These are phyloP conservation scores for Drepanosiphum platanoidis DNA, from an alignment of 2,888 invertebrate species.

Conservation along the genomic window DNA sequence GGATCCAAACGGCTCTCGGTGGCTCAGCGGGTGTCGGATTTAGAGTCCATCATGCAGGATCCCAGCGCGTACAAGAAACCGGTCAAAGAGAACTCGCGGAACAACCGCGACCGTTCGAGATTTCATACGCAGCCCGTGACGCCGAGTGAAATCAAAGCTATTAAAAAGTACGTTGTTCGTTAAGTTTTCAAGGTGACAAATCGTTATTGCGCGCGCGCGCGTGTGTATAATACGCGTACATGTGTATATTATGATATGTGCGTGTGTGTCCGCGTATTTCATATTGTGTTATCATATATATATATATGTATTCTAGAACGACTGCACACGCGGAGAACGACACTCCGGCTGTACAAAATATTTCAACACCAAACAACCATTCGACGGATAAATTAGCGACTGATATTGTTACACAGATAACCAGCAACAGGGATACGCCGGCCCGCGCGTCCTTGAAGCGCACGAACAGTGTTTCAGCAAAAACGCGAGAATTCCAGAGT, in stretches of 20 bases:
- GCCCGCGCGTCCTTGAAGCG: conserved; percentile 12
- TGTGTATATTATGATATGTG: background rate
- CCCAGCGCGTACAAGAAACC: conserved; percentile 22
- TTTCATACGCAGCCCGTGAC: conserved; percentile 81
- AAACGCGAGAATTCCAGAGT: conserved; percentile 50
- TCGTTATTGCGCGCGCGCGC: background rate
- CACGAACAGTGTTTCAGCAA: conserved; percentile 42
- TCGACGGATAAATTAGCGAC: conserved; percentile 7
- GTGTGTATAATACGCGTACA: background rate
- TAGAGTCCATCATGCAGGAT: conserved; percentile 68
- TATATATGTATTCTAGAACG: conserved; percentile 32
- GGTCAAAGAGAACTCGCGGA: conserved; percentile 1
- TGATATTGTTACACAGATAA: background rate
- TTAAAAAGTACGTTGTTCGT: conserved; percentile 57
- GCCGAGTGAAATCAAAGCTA: conserved; percentile 71
- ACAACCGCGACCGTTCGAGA: conserved; percentile 58
- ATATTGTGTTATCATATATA: background rate
- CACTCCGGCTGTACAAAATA: background rate
- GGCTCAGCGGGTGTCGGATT: conserved; percentile 75
- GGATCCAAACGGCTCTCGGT: conserved; percentile 71
- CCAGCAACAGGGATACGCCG: background rate
- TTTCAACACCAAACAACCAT: conserved; percentile 11
- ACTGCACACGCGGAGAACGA: conserved; percentile 13
- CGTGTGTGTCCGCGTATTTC: background rate
- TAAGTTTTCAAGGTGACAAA: conserved; percentile 48